A percentile compares a stretch with the other conserved stretches of the same genome.
phyloP scores from a whole-genome alignment of 1,140 invertebrate species.

The Adoxophyes honmai region DNA sequence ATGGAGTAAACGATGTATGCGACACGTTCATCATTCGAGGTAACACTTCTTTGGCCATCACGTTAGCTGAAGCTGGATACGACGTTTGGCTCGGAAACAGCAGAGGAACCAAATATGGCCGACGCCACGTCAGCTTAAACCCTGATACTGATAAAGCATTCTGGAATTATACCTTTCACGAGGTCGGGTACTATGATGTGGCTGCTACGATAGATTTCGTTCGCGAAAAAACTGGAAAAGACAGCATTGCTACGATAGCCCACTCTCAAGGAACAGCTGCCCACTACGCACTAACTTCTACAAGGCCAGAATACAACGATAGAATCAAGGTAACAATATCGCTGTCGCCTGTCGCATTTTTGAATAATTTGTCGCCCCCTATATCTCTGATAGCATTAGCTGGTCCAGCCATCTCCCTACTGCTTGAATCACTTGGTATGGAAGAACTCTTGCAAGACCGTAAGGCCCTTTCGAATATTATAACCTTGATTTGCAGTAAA shows the following conservation, averaged over 20 bases:
- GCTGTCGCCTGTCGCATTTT: conserved; percentile 52
- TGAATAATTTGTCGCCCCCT: background rate
- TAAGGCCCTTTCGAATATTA: background rate
- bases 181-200: conserved; percentile 79
- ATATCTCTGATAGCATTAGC: background rate
- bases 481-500: background rate
- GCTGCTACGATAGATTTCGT: conserved; percentile 80
- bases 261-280: conserved; percentile 71
- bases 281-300: conserved; percentile 78
- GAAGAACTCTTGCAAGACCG: background rate
- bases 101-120: conserved; percentile 81
- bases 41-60: conserved; percentile 57
- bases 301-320: conserved; percentile 76
- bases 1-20: conserved; percentile 82
- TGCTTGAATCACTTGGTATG: background rate
- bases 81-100: conserved; percentile 84
- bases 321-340: conserved; percentile 73
- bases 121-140: conserved; percentile 68
- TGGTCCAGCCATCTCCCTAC: background rate
- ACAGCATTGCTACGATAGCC: conserved; percentile 63
- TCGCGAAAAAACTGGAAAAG: conserved; percentile 59
- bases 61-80: conserved; percentile 65
- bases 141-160: conserved; percentile 61
- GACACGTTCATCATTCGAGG: conserved; percentile 78
- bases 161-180: conserved; percentile 78